Evolutionary conservation across 2,113 vertebrate species (phyloP).

Genomic region (Indicator indicator): DNA sequence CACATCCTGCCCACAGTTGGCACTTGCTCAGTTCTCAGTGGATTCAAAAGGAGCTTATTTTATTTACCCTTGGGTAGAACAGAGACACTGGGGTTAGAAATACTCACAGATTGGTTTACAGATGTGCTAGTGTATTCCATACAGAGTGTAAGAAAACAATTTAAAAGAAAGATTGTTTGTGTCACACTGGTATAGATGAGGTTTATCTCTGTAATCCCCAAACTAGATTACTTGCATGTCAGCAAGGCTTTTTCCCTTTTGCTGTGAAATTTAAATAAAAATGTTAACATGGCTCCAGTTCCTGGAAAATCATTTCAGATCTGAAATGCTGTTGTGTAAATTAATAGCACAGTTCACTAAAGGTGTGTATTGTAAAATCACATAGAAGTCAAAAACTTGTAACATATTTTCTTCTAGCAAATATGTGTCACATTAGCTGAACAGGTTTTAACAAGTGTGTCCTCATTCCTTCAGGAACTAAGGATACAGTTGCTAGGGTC

Average conservation of each 20-base stretch:
- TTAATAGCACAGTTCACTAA: conserved; percentile 38
- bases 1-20: background rate
- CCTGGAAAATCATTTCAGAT: background rate
- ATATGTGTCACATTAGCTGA: conserved; percentile 49
- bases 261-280: background rate
- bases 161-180: background rate
- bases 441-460: conserved; percentile 38
- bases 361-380: conserved; percentile 27
- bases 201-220: conserved; percentile 10
- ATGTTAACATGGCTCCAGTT: conserved; percentile 10
- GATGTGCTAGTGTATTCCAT: background rate
- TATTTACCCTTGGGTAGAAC: background rate
- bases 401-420: conserved; percentile 34
- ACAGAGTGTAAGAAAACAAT: background rate
- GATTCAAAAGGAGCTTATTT: background rate
- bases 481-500: background rate
- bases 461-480: conserved; percentile 48
- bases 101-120: background rate
- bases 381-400: conserved; percentile 42
- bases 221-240: background rate
- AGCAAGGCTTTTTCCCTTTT: background rate
- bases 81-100: background rate
- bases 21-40: background rate
- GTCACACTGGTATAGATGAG: background rate
- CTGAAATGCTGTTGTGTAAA: conserved; percentile 40